A percentile compares a stretch with the other conserved stretches of the same genome.
These are phyloP conservation scores for Drosophila affinis DNA, from an alignment of 2,888 invertebrate species.

Conservation along the genomic window DNA sequence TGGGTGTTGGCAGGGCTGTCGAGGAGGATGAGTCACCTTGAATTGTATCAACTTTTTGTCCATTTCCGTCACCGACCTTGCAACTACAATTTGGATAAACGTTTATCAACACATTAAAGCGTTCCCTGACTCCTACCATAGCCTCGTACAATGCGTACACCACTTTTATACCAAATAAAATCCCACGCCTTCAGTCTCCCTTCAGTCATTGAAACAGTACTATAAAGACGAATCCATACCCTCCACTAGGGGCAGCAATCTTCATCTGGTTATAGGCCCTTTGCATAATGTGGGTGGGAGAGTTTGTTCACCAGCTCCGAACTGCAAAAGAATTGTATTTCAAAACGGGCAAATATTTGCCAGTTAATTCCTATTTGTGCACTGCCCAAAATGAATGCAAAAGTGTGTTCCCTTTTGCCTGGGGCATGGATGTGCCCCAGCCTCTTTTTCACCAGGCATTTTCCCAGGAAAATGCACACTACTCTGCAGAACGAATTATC, in stretches of 20 bases:
- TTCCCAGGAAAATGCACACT: constrained; percentile 51
- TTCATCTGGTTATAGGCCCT: neutral
- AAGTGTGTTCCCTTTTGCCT: neutral
- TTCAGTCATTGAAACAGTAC: too few relatives aligned
- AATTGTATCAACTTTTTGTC: constrained; percentile 3
- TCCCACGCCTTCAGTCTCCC: too few relatives aligned
- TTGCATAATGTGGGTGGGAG: neutral
- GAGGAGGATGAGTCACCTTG: constrained; percentile 1
- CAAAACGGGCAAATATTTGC: constrained; percentile 21
- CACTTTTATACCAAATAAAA: too few relatives aligned
- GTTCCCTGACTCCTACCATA: neutral
- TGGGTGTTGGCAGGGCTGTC: neutral
- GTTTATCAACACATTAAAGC: neutral
- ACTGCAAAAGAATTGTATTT: neutral
- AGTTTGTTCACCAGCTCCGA: neutral
- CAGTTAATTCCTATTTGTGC: constrained; percentile 32
- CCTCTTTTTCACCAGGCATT: constrained; percentile 28
- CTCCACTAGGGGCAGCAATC: neutral
- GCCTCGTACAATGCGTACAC: too few relatives aligned
- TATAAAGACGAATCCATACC: too few relatives aligned
- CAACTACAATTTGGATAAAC: neutral
- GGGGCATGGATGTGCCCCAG: neutral
- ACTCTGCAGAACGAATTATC: constrained; percentile 59
- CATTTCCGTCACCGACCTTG: neutral
- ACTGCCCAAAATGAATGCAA: constrained; percentile 3